Evolutionary conservation across 2,888 invertebrate species (phyloP), one percentile per base, ranked within the genome.

Genomic region (Dasysyrphus tricinctus): DNA sequence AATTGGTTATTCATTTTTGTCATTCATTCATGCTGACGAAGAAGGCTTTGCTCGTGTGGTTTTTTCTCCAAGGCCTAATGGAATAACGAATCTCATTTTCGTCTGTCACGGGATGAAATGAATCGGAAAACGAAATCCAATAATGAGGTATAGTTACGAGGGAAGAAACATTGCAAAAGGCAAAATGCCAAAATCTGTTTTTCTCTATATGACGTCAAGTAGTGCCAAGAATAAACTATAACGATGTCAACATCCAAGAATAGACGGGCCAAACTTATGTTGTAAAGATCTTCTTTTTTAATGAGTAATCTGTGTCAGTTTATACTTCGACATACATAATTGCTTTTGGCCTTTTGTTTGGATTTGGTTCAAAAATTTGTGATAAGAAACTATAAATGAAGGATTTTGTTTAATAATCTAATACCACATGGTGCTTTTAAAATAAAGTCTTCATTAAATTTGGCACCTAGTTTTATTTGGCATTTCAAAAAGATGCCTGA

Each of bases 221-320:
- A 86, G 75, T n/a, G 72, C 70, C 79, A 82, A 72, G 67, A 86
- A 86, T 86, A 86, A 63, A 39, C 34, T 49, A 24, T 24, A 34
- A 70, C 82, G 78, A 82, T 86, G 86, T 86, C 86, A 82, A 86
- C 70, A 82, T 79, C 82, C 78, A 75, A 79, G 75, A 86, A 86
- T 82, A 86, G 39, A 69, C 16, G 24, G n/a, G 19, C 54, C 69
- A 54, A 54, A 29, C 51, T 39, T 67, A 69, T 54, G 51, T 29
- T 37, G 69, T 39, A 54, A 39, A 39, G 29, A 54, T 39, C 14
- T 49, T 19, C n/a, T 19, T 24, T n/a, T 51, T 24, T 14, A 39
- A 54, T 69, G 69, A 51, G 69, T 54, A 54, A 69, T 69, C 24
- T 39, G 67, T 67, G 49, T 63, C 63, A 63, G 3, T 67, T 67